phyloP scores from a whole-genome alignment of 2,113 vertebrate species.

The Ophiodon elongatus region DNA sequence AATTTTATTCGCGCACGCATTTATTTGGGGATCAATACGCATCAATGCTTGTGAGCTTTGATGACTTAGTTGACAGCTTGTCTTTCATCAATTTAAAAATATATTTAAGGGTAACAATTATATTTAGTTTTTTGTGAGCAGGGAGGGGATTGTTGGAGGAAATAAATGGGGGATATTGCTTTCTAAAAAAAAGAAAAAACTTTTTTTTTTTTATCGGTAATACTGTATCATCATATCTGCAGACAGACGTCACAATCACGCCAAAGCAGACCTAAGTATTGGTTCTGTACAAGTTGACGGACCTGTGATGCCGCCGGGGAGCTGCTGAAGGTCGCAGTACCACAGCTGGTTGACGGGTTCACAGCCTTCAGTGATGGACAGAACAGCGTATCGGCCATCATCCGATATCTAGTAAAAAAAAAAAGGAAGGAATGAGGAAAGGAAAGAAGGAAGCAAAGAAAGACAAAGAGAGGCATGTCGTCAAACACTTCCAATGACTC shows the following conservation, averaged over 20 bases:
- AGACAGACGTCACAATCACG: neutral
- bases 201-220: neutral
- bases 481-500: no score
- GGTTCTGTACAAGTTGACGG: neutral
- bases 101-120: neutral
- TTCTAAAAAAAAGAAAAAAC: no score
- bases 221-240: neutral
- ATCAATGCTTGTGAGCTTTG: neutral
- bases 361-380: constrained; percentile 85
- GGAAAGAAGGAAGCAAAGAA: neutral
- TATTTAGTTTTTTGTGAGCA: neutral
- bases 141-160: neutral
- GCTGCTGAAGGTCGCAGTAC: constrained; percentile 84
- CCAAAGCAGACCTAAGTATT: neutral
- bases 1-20: neutral
- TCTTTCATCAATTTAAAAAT: neutral
- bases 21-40: neutral
- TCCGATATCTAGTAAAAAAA: constrained; percentile 77
- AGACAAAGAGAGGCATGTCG: neutral
- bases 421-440: neutral
- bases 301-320: constrained; percentile 82
- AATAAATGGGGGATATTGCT: no score
- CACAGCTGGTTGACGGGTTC: constrained; percentile 85
- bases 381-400: constrained; percentile 79
- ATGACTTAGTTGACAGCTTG: neutral